Conservation (phyloP, 1,140 invertebrate genomes). For the Cotesia glomerata region DNA sequence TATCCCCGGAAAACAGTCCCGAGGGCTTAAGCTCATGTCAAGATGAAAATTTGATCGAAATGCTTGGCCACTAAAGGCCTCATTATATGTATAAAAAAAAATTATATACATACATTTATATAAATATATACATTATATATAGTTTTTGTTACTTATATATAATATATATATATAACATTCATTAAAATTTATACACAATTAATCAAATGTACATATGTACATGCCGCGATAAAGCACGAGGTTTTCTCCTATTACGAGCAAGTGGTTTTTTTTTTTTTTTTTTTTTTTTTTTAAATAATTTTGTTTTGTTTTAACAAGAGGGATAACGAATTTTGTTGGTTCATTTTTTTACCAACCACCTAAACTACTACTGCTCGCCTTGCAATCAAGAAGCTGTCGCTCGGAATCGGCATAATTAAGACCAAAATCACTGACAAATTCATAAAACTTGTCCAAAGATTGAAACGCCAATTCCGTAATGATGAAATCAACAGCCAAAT, state of each 20-base stretch:
- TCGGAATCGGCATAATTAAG: constrained; percentile 76
- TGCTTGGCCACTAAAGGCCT: background rate
- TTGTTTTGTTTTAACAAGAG: constrained; percentile 13
- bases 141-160: background rate
- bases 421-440: constrained; percentile 84
- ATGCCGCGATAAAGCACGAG: background rate
- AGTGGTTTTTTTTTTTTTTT: background rate
- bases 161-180: background rate
- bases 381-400: constrained; percentile 83
- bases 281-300: background rate
- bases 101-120: constrained; percentile 2
- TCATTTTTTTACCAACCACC: constrained; percentile 55
- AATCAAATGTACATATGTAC: constrained; percentile 9
- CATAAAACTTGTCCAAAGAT: constrained; percentile 78
- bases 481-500: constrained; percentile 84
- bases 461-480: constrained; percentile 86
- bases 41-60: background rate
- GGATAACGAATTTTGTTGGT: constrained; percentile 1
- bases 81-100: background rate
- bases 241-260: background rate
- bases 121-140: constrained; percentile 8
- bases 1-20: background rate
- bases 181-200: background rate
- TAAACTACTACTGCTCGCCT: constrained; percentile 74
- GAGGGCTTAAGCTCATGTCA: background rate